Evolutionary conservation across 1,140 invertebrate species (phyloP).

Genomic region (Drosophila teissieri): DNA sequence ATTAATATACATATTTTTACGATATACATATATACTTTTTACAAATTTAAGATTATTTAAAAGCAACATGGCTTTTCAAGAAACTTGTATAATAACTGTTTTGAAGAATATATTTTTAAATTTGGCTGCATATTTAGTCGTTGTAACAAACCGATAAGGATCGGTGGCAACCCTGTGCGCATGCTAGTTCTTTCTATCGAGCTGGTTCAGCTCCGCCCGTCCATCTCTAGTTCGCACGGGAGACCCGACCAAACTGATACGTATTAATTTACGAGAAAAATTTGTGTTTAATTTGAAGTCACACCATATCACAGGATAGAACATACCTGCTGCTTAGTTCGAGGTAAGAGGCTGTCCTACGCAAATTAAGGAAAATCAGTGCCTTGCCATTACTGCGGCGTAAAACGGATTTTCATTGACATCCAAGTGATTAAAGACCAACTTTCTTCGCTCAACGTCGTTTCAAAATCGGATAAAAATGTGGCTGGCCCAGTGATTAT

Average conservation of each 20-base stretch:
- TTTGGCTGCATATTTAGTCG: too few relatives aligned
- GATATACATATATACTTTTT: too few relatives aligned
- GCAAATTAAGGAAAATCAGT: background rate
- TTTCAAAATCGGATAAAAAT: slow-evolving; percentile 6
- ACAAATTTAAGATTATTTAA: too few relatives aligned
- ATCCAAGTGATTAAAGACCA: background rate
- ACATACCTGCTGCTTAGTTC: background rate
- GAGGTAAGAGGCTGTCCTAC: slow-evolving; percentile 9
- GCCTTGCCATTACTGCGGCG: too few relatives aligned
- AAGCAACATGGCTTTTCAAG: too few relatives aligned
- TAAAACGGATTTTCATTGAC: too few relatives aligned
- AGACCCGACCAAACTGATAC: background rate
- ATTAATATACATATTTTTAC: too few relatives aligned
- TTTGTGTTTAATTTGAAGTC: slow-evolving; percentile 18
- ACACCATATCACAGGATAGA: slow-evolving; percentile 1
- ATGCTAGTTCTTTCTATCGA: slow-evolving; percentile 2
- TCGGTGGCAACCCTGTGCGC: background rate
- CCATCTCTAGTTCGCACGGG: slow-evolving; percentile 6
- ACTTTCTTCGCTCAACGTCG: background rate
- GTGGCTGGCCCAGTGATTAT: background rate
- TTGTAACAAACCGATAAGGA: background rate
- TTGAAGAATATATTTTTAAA: too few relatives aligned
- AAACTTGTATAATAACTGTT: too few relatives aligned
- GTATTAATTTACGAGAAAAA: slow-evolving; percentile 39
- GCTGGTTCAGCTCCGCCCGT: background rate